Conservation (phyloP, 2,888 invertebrate species). For the Ctenicera cuprea region DNA sequence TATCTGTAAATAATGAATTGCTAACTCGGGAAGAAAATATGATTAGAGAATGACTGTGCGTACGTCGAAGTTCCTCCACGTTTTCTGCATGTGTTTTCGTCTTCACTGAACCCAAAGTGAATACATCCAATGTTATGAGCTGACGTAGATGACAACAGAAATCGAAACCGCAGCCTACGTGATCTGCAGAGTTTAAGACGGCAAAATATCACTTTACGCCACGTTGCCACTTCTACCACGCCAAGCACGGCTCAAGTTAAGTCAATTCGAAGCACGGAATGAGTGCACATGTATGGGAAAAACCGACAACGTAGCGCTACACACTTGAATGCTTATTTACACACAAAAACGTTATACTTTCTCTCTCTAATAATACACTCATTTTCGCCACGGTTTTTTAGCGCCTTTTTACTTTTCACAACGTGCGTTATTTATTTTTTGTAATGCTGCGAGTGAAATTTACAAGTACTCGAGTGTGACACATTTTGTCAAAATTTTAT, state of each 20-base stretch:
- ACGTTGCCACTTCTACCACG: constrained; percentile 52
- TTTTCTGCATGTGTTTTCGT: constrained; percentile 30
- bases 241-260: constrained; percentile 5
- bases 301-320: constrained; percentile 41
- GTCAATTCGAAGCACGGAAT: background rate
- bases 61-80: constrained; percentile 4
- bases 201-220: constrained; percentile 57
- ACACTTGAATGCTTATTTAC: constrained; percentile 50
- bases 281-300: constrained; percentile 20
- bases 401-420: constrained; percentile 36
- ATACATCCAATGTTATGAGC: constrained; percentile 16
- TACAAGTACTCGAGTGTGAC: constrained; percentile 25
- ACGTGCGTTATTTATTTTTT: constrained; percentile 17
- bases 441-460: constrained; percentile 31
- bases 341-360: constrained; percentile 53
- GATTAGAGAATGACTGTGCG: constrained; percentile 30
- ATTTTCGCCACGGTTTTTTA: constrained; percentile 46
- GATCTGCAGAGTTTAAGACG: constrained; percentile 48
- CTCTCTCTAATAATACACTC: constrained; percentile 49
- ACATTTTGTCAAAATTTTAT: constrained; percentile 13
- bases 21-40: constrained; percentile 49
- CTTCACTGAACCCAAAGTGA: constrained; percentile 9
- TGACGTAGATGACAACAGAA: constrained; percentile 41
- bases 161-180: constrained; percentile 50
- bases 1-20: constrained; percentile 47